These are phyloP conservation scores for Falco biarmicus DNA, from an alignment of 2,797 vertebrate genomes.

Conservation along the genomic window DNA sequence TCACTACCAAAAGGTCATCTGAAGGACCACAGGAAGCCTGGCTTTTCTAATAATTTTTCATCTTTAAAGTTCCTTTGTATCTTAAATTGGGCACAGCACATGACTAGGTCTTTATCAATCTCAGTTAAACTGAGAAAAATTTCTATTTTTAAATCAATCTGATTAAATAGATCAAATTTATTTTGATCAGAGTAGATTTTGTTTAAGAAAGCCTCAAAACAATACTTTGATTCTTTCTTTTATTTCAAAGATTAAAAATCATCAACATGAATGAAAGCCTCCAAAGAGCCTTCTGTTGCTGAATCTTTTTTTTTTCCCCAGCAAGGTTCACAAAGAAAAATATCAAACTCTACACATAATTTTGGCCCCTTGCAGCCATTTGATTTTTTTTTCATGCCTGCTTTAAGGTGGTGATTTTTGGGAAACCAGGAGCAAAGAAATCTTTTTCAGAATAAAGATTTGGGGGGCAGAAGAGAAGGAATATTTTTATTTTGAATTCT, in stretches of 20 bases:
- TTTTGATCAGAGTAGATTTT: neutral
- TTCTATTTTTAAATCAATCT: neutral
- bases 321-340: neutral
- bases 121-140: neutral
- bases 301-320: neutral
- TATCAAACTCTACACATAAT: neutral
- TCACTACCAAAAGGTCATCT: neutral
- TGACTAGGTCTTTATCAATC: neutral
- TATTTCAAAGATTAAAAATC: neutral
- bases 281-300: neutral
- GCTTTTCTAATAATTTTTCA: neutral
- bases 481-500: neutral
- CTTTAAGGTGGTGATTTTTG: neutral
- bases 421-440: neutral
- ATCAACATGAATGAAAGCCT: neutral
- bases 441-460: neutral
- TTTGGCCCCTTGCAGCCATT: neutral
- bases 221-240: neutral
- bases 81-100: neutral
- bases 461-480: neutral
- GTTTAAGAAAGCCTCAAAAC: neutral
- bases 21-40: neutral
- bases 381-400: neutral
- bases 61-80: neutral
- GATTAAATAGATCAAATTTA: too few relatives aligned